These are phyloP conservation scores for Semicossyphus pulcher DNA, from an alignment of 2,113 vertebrate species.

Conservation along the genomic window DNA sequence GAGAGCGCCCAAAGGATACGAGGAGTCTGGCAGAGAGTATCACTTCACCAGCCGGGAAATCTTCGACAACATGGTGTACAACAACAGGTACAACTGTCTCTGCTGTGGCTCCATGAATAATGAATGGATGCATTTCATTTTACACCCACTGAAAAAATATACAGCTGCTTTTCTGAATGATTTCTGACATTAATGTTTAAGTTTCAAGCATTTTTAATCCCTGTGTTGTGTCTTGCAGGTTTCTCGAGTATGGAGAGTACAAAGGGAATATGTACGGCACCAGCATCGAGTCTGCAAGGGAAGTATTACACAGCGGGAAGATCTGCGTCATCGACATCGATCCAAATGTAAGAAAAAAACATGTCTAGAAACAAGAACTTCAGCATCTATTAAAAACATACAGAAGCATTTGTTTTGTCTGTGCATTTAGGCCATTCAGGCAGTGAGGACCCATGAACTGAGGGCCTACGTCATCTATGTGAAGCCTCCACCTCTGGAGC, in stretches of 20 bases:
- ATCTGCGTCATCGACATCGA: slow-evolving; percentile 94
- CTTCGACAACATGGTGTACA: slow-evolving; percentile 92
- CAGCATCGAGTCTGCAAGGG: slow-evolving; percentile 86
- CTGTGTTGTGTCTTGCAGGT: slow-evolving; percentile 78
- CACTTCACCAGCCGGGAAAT: slow-evolving; percentile 91
- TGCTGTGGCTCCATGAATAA: neutral
- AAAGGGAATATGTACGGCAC: slow-evolving; percentile 94
- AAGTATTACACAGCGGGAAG: slow-evolving; percentile 87
- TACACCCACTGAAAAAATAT: neutral
- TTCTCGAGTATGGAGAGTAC: slow-evolving; percentile 93
- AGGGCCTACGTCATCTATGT: slow-evolving; percentile 94
- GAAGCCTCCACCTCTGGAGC: slow-evolving; percentile 88
- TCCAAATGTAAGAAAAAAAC: slow-evolving; percentile 83
- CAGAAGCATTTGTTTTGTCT: neutral
- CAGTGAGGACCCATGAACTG: slow-evolving; percentile 89
- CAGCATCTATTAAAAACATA: no score
- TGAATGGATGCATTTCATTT: neutral
- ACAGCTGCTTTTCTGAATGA: neutral
- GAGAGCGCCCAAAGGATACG: slow-evolving; percentile 89
- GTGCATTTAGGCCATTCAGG: slow-evolving; percentile 85
- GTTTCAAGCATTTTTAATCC: neutral
- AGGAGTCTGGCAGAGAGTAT: slow-evolving; percentile 94
- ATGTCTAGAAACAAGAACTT: neutral
- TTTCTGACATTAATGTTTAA: neutral
- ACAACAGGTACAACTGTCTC: slow-evolving; percentile 85